Evolutionary conservation across 2,113 vertebrate species (phyloP), one percentile per base, ranked within the genome.

Genomic region (Taurulus bubalis): DNA sequence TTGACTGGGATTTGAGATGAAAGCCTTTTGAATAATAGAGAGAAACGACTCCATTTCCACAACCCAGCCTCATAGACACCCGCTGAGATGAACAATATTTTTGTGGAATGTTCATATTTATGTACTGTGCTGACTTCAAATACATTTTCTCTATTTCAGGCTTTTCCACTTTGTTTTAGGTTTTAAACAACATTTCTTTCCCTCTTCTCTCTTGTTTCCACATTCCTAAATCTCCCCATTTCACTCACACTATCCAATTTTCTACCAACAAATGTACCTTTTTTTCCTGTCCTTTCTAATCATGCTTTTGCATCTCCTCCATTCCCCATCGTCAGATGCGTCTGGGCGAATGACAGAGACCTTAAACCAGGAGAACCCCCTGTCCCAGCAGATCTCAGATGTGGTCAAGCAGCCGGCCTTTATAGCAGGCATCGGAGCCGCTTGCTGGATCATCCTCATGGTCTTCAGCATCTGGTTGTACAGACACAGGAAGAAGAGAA

Each of bases 381-480:
- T 99, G 18, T 97, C 98, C 49, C 97, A 98, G 95, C 98, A 99
- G 95, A 99, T 99, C 86, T 99, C 98, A 0, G 98, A 99, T 0
- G 98, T 99, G 38, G 98, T 99, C 51, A 98, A 97, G 83, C 98
- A 99, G 91, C 98, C 98, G 0, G 98, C 98, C 0, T 99, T 99
- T 64, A 99, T 99, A 38, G 98, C 97, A 0, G 98, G 98, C 9
- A 98, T 99, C 0, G 98, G 98, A 3, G 98, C 98, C 0, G 98
- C 98, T 5, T 99, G 98, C 58, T 99, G 98, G 98, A 97, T 99
- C 88, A 98, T 99, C 90, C 96, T 99, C 59, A 98, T 98, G 97
- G 96, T 99, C 70, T 99, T 99, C 92, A 99, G 98, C 87, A 96
- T 99, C 94, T 99, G 98, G 98, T 91, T 99, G 0, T 99, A 99